phyloP scores from a whole-genome alignment of 2,888 invertebrate genomes.

The Steromphala cineraria region DNA sequence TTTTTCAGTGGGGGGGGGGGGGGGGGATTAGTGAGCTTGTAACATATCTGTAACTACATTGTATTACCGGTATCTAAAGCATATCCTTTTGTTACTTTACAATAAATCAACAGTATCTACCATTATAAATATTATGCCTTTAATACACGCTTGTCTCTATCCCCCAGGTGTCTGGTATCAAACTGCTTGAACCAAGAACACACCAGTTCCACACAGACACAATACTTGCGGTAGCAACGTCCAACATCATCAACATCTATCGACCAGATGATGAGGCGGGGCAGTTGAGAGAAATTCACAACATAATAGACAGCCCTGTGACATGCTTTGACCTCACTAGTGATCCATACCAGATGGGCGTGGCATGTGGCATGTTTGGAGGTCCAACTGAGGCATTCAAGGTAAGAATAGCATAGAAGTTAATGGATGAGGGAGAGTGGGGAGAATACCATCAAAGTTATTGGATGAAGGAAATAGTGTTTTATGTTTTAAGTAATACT shows the following conservation, averaged over 20 bases:
- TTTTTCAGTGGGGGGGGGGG: too few species aligned
- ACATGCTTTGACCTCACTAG: slow-evolving; percentile 49
- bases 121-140: too few species aligned
- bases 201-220: slow-evolving; percentile 20
- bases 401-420: slow-evolving; percentile 32
- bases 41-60: too few species aligned
- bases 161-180: slow-evolving; percentile 42
- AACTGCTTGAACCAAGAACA: slow-evolving; percentile 34
- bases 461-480: too few species aligned
- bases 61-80: too few species aligned
- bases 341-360: slow-evolving; percentile 46
- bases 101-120: too few species aligned
- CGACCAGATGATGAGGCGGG: slow-evolving; percentile 24
- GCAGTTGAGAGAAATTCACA: slow-evolving; percentile 49
- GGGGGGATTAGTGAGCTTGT: too few species aligned
- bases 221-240: slow-evolving; percentile 42
- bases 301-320: slow-evolving; percentile 56
- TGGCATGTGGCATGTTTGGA: slow-evolving; percentile 49
- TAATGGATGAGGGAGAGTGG: too few species aligned
- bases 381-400: slow-evolving; percentile 45
- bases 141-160: background rate
- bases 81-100: too few species aligned
- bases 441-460: too few species aligned
- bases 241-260: slow-evolving; percentile 42
- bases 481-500: too few species aligned